phyloP scores from a whole-genome alignment of 2,888 invertebrate species.

The Acrobasis suavella region DNA sequence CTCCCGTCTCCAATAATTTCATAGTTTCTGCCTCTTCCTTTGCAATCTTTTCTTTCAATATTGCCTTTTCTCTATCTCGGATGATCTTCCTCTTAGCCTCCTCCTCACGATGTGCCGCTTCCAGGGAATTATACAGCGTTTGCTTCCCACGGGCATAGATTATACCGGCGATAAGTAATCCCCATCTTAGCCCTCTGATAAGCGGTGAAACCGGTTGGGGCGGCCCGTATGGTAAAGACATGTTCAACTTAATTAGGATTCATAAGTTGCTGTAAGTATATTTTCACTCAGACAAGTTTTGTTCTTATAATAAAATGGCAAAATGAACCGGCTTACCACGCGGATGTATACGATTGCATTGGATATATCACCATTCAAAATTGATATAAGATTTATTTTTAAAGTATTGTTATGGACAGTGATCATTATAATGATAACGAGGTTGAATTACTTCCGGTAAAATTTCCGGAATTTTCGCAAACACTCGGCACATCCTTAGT shows the following conservation, averaged over 20 bases:
- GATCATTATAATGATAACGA: background rate
- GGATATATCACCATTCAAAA: background rate
- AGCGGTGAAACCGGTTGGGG: slow-evolving; percentile 69
- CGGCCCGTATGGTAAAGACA: slow-evolving; percentile 59
- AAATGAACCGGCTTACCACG: background rate
- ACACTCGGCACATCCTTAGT: background rate
- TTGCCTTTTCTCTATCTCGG: slow-evolving; percentile 55
- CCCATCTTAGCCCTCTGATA: slow-evolving; percentile 63
- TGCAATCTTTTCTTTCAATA: slow-evolving; percentile 54
- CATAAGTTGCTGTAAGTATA: background rate
- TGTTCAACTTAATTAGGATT: slow-evolving; percentile 29
- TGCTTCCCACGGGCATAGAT: slow-evolving; percentile 62
- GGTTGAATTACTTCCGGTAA: background rate
- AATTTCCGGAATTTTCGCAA: background rate
- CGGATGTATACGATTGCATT: background rate
- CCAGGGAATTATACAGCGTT: slow-evolving; percentile 49
- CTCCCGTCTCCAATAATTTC: slow-evolving; percentile 57
- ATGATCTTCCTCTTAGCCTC: slow-evolving; percentile 58
- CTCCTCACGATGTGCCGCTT: slow-evolving; percentile 49
- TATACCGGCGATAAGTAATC: slow-evolving; percentile 61
- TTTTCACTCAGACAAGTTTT: background rate
- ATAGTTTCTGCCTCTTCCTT: slow-evolving; percentile 56
- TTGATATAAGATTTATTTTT: background rate
- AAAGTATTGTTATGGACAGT: background rate
- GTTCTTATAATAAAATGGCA: background rate